Conservation (phyloP, 1,140 invertebrate genomes). For the Calosoma granatense region DNA sequence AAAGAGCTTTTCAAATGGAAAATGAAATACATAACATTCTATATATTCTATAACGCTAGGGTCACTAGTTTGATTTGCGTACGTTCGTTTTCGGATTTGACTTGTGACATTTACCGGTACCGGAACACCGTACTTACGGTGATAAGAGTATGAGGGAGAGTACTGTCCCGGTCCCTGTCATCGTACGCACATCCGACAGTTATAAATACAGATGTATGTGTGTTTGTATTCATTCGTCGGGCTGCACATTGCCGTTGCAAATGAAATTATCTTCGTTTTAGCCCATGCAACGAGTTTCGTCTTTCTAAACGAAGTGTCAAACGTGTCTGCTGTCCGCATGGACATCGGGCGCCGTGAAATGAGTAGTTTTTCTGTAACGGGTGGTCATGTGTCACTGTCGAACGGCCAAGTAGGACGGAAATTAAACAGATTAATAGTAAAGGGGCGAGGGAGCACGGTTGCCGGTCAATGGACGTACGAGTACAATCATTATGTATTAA, state of each 20-base stretch:
- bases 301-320: background rate
- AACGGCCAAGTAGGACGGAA: background rate
- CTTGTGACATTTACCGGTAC: no score
- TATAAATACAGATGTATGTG: background rate
- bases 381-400: slow-evolving; percentile 1
- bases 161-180: no score
- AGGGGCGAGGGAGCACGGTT: background rate
- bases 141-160: no score
- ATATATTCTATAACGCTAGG: no score
- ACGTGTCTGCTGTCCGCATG: background rate
- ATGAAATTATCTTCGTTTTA: background rate
- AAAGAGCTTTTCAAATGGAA: no score
- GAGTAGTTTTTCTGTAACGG: background rate
- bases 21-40: no score
- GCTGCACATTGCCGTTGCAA: no score
- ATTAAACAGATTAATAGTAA: slow-evolving; percentile 8
- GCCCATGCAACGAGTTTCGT: background rate
- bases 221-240: background rate
- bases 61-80: no score
- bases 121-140: no score
- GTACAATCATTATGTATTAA: background rate
- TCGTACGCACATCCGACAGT: no score
- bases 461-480: background rate
- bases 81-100: no score
- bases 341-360: background rate